Conservation (phyloP, 2,888 invertebrate genomes). For the Theodoxus fluviatilis region DNA sequence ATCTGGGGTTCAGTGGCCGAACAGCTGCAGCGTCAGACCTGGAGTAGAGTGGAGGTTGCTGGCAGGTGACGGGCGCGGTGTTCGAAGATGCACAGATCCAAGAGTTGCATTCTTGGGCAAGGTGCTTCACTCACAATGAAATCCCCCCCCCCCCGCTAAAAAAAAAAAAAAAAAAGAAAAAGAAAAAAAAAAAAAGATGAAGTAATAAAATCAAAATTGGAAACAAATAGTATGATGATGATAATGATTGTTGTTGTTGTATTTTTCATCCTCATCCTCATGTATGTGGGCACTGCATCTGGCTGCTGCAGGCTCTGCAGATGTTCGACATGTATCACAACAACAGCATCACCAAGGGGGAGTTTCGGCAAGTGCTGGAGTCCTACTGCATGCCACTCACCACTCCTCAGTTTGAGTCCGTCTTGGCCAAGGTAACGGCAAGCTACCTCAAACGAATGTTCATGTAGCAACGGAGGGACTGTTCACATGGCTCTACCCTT, state of each 20-base stretch:
- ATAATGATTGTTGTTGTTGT: neutral
- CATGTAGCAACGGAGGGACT: neutral
- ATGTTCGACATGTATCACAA: constrained; percentile 56
- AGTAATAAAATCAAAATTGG: neutral
- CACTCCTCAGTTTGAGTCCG: constrained; percentile 58
- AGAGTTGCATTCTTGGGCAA: too few relatives aligned
- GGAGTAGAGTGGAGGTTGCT: too few relatives aligned
- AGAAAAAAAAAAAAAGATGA: neutral
- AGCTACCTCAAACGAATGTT: too few relatives aligned
- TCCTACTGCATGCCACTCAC: constrained; percentile 58
- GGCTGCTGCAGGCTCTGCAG: constrained; percentile 52
- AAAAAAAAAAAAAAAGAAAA: too few relatives aligned
- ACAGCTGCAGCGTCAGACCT: too few relatives aligned
- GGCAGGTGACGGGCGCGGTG: too few relatives aligned
- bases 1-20: too few relatives aligned
- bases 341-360: constrained; percentile 57
- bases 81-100: too few relatives aligned
- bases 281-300: neutral
- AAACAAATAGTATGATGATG: neutral
- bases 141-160: too few relatives aligned
- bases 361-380: constrained; percentile 60
- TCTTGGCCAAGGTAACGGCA: constrained; percentile 63
- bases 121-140: too few relatives aligned
- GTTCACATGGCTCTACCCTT: neutral
- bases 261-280: neutral